Base-by-base conservation (phyloP, 2,797 vertebrate genomes). In the Philypnodon macrostomus region DNA sequence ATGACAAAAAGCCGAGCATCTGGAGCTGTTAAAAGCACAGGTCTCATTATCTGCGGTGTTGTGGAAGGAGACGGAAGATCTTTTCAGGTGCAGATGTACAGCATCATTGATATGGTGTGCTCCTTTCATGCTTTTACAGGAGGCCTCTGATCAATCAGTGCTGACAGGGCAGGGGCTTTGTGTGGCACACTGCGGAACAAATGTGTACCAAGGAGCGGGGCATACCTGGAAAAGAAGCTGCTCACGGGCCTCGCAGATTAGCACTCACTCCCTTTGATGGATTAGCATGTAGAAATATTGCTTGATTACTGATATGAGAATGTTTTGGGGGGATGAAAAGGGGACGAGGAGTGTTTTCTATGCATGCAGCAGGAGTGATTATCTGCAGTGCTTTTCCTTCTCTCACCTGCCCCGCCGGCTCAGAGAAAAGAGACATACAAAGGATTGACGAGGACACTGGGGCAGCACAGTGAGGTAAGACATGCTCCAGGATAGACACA, bases 231-330 rank as follows among this genome's bases (percentile, higher is more conserved):
- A 80, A 72, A 63, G 74, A 77, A 73, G 76, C 58, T 13, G 48
- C 65, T 40, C 47, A 35, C 55, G 40, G 55, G 63, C 61, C 67
- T 67, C 73, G 70, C 90, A 93, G 95, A 97, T 97, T 98, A 98
- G 91, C 92, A 88, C 85, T 90, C 89, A 90, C 89, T 85, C 85
- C 92, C 92, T 96, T 94, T 96, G 95, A 95, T 94, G 94, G 95
- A 97, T 98, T 97, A 97, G 93, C 93, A 95, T 92, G 92, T 92
- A 90, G 88, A 86, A 89, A 96, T 97, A 96, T 95, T 94, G 92
- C 93, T 93, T 85, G 91, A 97, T 97, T 96, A 95, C 97, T 96
- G 95, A 96, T 97, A 96, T 95, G 95, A 96, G 95, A 97, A 95
- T 97, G 91, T 95, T 97, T 81, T 66, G 42, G 68, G 52, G 37